A percentile compares a stretch with the other conserved stretches of the same genome.
Conservation (phyloP, 2,888 invertebrate species). For the Leucophenga maculata region DNA sequence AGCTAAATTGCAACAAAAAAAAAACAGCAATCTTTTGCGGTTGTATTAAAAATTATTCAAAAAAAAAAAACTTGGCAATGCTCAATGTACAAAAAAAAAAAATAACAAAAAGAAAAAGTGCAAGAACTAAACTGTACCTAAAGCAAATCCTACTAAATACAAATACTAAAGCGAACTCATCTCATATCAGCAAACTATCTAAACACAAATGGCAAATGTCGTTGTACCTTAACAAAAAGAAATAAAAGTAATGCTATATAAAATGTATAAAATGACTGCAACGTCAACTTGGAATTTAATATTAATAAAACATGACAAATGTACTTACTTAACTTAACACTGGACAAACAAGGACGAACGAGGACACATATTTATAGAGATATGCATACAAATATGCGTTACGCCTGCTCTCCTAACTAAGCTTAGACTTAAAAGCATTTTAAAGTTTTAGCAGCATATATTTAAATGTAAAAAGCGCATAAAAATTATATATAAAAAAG, state of each 20-base stretch:
- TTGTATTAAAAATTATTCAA: background rate
- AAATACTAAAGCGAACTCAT: slow-evolving; percentile 5
- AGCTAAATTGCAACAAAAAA: background rate
- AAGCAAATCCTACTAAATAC: background rate
- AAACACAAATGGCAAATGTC: background rate
- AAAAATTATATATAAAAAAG: background rate
- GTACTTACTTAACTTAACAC: background rate
- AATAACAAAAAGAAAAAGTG: background rate
- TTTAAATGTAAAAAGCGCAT: background rate
- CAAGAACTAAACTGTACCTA: too few species aligned
- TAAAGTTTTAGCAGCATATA: slow-evolving; percentile 3
- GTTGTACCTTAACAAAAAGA: slow-evolving; percentile 3
- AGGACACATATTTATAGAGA: too few species aligned
- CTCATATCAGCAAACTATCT: slow-evolving; percentile 6
- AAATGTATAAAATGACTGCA: background rate
- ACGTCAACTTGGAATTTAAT: slow-evolving; percentile 10
- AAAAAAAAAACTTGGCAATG: background rate
- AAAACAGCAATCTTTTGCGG: background rate
- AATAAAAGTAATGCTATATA: background rate
- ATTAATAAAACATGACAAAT: background rate
- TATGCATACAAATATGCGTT: too few species aligned
- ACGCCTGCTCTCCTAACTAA: background rate
- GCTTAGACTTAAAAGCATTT: slow-evolving; percentile 4
- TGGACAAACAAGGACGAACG: background rate
- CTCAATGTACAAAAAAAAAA: background rate